Percentiles rank a stretch among this genome's conserved stretches.
Evolutionary conservation across 2,113 vertebrate genomes (phyloP).

Genomic region (Myotis lucifugus): DNA sequence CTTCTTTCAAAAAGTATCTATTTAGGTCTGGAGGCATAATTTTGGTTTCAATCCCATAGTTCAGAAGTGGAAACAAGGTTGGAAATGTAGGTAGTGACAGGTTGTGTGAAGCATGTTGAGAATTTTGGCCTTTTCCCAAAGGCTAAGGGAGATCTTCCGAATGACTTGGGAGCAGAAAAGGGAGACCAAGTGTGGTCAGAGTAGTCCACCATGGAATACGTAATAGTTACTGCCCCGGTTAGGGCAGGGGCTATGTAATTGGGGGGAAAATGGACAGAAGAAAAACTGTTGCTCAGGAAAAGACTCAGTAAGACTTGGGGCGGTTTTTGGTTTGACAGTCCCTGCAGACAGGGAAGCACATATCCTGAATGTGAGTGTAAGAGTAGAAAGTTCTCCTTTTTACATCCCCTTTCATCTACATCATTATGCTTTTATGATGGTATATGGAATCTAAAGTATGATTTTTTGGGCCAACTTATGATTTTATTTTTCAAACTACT

Average conservation of each 20-base stretch:
- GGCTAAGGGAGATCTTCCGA: background rate
- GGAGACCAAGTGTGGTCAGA: background rate
- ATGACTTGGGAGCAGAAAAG: background rate
- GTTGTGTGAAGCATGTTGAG: background rate
- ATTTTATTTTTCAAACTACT: background rate
- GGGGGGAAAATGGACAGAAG: background rate
- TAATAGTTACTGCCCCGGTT: background rate
- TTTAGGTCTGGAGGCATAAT: too few relatives aligned
- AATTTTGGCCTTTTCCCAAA: background rate
- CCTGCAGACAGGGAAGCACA: accelerated
- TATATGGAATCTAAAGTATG: background rate
- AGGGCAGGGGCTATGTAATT: background rate
- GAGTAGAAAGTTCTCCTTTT: background rate
- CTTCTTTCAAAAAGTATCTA: too few relatives aligned
- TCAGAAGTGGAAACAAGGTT: background rate
- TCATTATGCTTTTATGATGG: background rate
- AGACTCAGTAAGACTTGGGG: background rate
- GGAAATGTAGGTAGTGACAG: background rate
- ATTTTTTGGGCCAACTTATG: background rate
- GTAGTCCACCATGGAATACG: background rate
- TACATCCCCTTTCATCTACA: background rate
- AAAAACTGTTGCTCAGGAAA: background rate
- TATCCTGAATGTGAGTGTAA: background rate
- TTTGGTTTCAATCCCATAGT: background rate
- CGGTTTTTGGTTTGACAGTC: background rate